Conservation (phyloP, 2,888 invertebrate genomes). For the Coleophora deauratella region DNA sequence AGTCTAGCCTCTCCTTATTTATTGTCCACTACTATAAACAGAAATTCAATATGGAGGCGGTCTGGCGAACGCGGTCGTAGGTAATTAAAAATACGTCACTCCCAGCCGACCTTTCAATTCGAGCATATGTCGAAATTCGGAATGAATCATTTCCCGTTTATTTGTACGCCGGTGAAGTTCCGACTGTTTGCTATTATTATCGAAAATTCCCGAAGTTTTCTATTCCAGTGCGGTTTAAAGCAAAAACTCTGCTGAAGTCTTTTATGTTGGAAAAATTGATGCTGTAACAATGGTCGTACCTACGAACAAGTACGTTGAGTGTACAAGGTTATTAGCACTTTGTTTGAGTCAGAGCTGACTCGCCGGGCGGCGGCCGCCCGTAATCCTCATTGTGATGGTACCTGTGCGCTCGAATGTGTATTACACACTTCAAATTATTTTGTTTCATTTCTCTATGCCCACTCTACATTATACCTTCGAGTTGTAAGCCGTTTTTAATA, state of each 20-base stretch:
- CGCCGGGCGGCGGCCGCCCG: too few relatives aligned
- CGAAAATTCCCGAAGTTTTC: slow-evolving; percentile 18
- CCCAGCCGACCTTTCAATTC: slow-evolving; percentile 67
- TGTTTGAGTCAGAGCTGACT: neutral
- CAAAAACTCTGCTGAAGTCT: slow-evolving; percentile 5
- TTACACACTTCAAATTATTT: neutral
- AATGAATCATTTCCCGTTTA: slow-evolving; percentile 67
- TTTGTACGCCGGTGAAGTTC: slow-evolving; percentile 39
- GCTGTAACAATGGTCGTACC: slow-evolving; percentile 14
- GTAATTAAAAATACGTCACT: slow-evolving; percentile 73
- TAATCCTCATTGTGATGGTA: too few relatives aligned
- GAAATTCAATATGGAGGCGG: slow-evolving; percentile 58
- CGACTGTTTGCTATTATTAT: slow-evolving; percentile 29
- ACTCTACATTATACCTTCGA: too few relatives aligned
- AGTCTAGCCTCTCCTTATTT: slow-evolving; percentile 15
- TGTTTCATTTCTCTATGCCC: too few relatives aligned
- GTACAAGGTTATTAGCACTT: neutral
- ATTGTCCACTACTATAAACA: slow-evolving; percentile 47
- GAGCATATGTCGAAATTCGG: slow-evolving; percentile 67
- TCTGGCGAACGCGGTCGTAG: slow-evolving; percentile 54
- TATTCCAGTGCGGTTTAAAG: slow-evolving; percentile 7
- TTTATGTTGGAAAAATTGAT: slow-evolving; percentile 10
- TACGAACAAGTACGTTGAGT: too few relatives aligned
- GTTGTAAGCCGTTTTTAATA: too few relatives aligned
- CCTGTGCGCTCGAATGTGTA: too few relatives aligned